Percentiles rank a stretch among this genome's conserved stretches.
phyloP scores from a whole-genome alignment of 2,797 vertebrate genomes.

The Sebastes steindachneri region DNA sequence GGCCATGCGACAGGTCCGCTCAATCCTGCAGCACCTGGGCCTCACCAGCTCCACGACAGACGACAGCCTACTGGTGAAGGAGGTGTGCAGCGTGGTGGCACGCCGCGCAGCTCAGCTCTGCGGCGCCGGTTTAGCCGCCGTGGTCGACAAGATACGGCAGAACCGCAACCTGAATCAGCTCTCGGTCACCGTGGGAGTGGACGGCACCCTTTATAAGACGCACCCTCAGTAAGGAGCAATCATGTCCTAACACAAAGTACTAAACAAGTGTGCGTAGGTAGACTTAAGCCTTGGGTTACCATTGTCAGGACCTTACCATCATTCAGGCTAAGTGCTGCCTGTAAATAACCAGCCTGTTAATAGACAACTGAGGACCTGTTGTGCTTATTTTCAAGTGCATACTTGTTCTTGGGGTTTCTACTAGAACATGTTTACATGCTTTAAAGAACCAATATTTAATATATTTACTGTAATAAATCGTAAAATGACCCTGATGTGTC shows the following conservation, averaged over 20 bases:
- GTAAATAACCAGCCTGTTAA: too few relatives aligned
- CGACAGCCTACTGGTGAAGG: slow-evolving; percentile 97
- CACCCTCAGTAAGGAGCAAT: slow-evolving; percentile 92
- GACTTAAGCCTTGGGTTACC: too few relatives aligned
- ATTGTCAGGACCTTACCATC: neutral
- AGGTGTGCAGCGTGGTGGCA: slow-evolving; percentile 92
- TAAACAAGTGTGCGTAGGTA: neutral
- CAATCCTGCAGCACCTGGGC: slow-evolving; percentile 94
- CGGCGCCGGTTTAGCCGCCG: slow-evolving; percentile 91
- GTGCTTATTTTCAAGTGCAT: too few relatives aligned
- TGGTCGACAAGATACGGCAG: slow-evolving; percentile 94
- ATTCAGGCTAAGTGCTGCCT: too few relatives aligned
- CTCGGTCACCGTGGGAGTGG: slow-evolving; percentile 92
- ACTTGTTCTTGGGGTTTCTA: too few relatives aligned
- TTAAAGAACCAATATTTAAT: too few relatives aligned
- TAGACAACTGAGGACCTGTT: too few relatives aligned
- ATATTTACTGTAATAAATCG: too few relatives aligned
- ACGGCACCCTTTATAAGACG: slow-evolving; percentile 96
- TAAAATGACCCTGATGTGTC: too few relatives aligned
- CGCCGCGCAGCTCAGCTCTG: slow-evolving; percentile 93
- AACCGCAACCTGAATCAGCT: slow-evolving; percentile 90
- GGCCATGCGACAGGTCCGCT: slow-evolving; percentile 94
- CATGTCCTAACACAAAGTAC: neutral
- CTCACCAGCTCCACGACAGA: slow-evolving; percentile 92
- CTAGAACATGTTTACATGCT: too few relatives aligned